These are phyloP conservation scores for Abrostola triplasia DNA, from an alignment of 2,888 invertebrate genomes.

Conservation along the genomic window DNA sequence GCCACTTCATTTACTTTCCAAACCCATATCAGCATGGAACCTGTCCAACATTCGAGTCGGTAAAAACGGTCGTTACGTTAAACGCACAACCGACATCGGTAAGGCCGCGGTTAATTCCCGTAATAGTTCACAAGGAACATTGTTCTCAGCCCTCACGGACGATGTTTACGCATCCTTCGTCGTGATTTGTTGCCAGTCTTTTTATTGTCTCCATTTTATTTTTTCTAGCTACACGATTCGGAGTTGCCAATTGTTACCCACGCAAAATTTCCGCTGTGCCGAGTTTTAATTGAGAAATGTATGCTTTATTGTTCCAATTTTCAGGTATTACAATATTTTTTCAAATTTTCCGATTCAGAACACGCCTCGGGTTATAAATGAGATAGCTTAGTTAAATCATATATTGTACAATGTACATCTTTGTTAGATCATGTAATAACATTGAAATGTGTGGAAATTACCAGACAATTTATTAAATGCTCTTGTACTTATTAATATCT, in stretches of 20 bases:
- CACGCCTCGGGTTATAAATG: conserved; percentile 5
- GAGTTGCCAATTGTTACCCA: conserved; percentile 57
- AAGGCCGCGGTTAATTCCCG: conserved; percentile 47
- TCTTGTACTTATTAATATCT: too few relatives aligned
- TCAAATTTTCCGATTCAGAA: not conserved
- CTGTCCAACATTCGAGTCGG: conserved; percentile 28
- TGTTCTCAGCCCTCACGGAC: conserved; percentile 53
- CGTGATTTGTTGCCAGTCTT: conserved; percentile 71
- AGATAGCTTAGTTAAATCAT: not conserved
- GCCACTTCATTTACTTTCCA: conserved; percentile 31
- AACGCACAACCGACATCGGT: conserved; percentile 39
- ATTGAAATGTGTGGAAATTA: not conserved
- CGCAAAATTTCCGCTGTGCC: conserved; percentile 50
- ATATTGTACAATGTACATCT: too few relatives aligned
- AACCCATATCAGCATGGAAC: conserved; percentile 42
- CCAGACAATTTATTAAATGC: conserved; percentile 4
- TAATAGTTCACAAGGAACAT: conserved; percentile 60
- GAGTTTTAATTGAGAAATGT: conserved; percentile 71
- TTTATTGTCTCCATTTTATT: conserved; percentile 67
- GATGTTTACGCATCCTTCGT: conserved; percentile 71
- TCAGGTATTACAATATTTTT: conserved; percentile 23
- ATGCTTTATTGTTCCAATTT: conserved; percentile 64
- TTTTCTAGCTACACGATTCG: conserved; percentile 48
- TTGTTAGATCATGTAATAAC: too few relatives aligned
- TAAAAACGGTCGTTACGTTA: conserved; percentile 30